Percentiles rank a stretch among this genome's conserved stretches.
phyloP scores from a whole-genome alignment of 2,888 invertebrate species.

The Drosophila atroscutellata region DNA sequence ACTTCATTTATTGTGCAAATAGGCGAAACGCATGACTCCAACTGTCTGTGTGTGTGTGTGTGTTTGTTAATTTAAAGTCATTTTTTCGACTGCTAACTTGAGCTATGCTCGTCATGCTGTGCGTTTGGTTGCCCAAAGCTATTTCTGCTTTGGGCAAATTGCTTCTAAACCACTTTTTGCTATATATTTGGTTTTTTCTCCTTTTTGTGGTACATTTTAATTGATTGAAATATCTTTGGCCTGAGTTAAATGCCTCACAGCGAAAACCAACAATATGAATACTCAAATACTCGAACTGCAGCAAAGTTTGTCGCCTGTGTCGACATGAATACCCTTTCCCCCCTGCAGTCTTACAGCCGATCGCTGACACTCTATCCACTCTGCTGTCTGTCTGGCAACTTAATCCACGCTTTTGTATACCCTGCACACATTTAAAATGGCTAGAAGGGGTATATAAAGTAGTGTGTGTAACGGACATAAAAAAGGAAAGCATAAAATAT shows the following conservation, averaged over 20 bases:
- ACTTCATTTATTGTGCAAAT: constrained; percentile 80
- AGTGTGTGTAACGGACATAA: background rate
- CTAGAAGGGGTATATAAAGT: background rate
- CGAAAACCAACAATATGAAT: too few species aligned
- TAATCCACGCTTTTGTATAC: constrained; percentile 38
- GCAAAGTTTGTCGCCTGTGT: background rate
- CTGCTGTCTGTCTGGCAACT: constrained; percentile 21
- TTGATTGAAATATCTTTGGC: constrained; percentile 71
- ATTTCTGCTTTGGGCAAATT: constrained; percentile 31
- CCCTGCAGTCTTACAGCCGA: background rate
- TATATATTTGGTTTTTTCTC: background rate
- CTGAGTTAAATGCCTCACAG: constrained; percentile 5
- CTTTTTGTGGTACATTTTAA: constrained; percentile 51
- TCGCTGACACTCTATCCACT: background rate
- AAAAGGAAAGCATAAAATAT: background rate
- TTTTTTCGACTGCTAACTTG: constrained; percentile 54
- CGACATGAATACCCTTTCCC: background rate
- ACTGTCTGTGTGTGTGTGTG: constrained; percentile 11
- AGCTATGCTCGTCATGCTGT: constrained; percentile 38
- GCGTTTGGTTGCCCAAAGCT: constrained; percentile 37
- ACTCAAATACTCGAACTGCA: constrained; percentile 5
- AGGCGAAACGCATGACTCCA: constrained; percentile 62
- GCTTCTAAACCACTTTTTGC: constrained; percentile 30
- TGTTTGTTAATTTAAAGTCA: constrained; percentile 64
- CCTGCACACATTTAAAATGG: background rate